These are phyloP conservation scores for Lucilia cuprina DNA, from an alignment of 1,140 invertebrate genomes.

Conservation along the genomic window DNA sequence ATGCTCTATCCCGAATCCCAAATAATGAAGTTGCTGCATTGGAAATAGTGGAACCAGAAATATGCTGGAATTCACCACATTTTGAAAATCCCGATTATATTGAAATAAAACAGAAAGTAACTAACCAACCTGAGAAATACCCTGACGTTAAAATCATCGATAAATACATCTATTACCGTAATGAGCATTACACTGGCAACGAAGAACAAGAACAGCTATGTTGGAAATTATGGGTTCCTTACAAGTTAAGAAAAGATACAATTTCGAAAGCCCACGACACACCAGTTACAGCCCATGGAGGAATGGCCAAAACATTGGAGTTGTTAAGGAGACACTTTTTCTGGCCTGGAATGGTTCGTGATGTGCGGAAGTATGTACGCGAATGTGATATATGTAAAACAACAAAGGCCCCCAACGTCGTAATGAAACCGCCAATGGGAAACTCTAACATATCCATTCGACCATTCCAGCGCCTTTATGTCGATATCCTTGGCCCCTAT, in stretches of 20 bases:
- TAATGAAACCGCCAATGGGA: constrained; percentile 6
- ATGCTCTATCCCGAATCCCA: background rate
- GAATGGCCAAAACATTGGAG: constrained; percentile 36
- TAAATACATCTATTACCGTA: too few species aligned
- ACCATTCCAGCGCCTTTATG: constrained; percentile 20
- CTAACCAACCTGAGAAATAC: too few species aligned
- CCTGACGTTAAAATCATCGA: too few species aligned
- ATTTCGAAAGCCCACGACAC: background rate
- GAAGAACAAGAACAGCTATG: background rate
- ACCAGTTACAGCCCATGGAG: constrained; percentile 14
- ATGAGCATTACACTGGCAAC: background rate
- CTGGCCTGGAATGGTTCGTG: constrained; percentile 7
- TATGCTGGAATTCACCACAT: background rate
- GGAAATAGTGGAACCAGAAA: background rate
- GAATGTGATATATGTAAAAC: background rate
- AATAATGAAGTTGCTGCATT: background rate
- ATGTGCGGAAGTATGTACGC: background rate
- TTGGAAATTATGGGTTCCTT: constrained; percentile 38
- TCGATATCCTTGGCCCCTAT: constrained; percentile 24
- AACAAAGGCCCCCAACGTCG: constrained; percentile 13
- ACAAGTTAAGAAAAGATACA: background rate
- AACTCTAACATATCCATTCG: background rate
- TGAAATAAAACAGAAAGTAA: background rate
- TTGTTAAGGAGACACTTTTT: background rate
- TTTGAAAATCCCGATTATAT: background rate